Conservation (phyloP, 2,113 vertebrate species). For the Corythornis vintsioides region DNA sequence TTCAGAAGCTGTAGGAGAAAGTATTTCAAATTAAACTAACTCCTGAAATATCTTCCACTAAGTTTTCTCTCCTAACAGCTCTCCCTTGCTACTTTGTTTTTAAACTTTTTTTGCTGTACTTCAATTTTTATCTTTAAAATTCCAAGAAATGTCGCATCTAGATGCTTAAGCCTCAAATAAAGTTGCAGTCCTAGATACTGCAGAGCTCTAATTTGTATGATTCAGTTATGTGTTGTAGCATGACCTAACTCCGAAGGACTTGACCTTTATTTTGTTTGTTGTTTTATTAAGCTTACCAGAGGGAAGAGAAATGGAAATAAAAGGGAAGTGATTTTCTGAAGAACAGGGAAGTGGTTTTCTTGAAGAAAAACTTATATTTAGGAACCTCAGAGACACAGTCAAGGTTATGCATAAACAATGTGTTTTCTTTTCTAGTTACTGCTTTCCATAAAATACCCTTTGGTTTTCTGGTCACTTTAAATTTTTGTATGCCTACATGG, state of each 20-base stretch:
- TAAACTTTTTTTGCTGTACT: not conserved
- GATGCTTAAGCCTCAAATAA: not conserved
- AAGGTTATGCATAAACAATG: not conserved
- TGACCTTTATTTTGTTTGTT: not conserved
- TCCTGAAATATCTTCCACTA: not conserved
- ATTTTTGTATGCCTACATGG: not conserved
- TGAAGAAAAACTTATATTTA: not conserved
- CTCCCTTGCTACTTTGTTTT: not conserved
- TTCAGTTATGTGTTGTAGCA: not conserved
- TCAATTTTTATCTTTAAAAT: not conserved
- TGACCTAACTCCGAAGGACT: not conserved
- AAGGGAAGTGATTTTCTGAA: not conserved
- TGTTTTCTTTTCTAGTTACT: not conserved
- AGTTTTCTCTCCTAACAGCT: not conserved
- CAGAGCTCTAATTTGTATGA: not conserved
- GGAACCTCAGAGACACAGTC: not conserved
- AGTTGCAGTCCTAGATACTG: not conserved
- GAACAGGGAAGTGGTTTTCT: not conserved
- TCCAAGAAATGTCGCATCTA: not conserved
- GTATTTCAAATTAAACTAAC: not conserved
- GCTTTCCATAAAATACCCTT: accelerated
- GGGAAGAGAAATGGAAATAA: not conserved
- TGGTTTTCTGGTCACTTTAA: not conserved
- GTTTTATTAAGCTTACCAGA: not conserved
- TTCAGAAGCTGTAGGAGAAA: not conserved